These are phyloP conservation scores for Drosophila mayaguana DNA, from an alignment of 2,888 invertebrate species.

Conservation along the genomic window DNA sequence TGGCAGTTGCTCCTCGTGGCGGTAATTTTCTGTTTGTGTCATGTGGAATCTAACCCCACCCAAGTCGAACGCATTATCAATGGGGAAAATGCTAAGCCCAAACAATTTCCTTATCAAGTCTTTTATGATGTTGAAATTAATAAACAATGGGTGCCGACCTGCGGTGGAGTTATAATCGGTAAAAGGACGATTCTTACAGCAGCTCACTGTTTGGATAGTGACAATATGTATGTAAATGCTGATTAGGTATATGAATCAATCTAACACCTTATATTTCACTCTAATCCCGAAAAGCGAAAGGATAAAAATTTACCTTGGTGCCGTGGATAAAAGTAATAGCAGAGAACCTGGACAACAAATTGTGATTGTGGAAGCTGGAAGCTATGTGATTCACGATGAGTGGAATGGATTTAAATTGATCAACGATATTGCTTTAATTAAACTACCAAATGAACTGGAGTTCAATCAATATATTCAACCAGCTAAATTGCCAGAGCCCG, in stretches of 20 bases:
- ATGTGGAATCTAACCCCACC: not conserved
- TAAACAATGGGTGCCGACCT: not conserved
- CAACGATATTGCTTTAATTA: slow-evolving; percentile 1
- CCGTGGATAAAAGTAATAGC: not conserved
- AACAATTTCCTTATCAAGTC: not conserved
- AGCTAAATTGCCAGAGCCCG: not conserved
- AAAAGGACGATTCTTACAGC: not conserved
- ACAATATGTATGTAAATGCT: not conserved
- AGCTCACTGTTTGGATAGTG: not conserved
- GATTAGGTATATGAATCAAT: not conserved
- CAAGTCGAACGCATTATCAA: not conserved
- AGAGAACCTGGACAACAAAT: not conserved
- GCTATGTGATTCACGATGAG: not conserved
- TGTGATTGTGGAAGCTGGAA: not conserved
- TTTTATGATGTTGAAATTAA: no score
- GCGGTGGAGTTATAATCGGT: not conserved
- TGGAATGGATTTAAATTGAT: not conserved
- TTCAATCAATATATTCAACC: not conserved
- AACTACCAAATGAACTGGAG: not conserved
- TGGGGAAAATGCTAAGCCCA: not conserved
- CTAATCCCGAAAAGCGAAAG: not conserved
- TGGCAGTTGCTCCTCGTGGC: not conserved
- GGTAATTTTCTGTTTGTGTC: not conserved
- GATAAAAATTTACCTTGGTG: not conserved
- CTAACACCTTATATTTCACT: not conserved